These are phyloP conservation scores for Lytechinus variegatus DNA, from an alignment of 35 echinoderm and acorn worm genomes.

Conservation along the genomic window DNA sequence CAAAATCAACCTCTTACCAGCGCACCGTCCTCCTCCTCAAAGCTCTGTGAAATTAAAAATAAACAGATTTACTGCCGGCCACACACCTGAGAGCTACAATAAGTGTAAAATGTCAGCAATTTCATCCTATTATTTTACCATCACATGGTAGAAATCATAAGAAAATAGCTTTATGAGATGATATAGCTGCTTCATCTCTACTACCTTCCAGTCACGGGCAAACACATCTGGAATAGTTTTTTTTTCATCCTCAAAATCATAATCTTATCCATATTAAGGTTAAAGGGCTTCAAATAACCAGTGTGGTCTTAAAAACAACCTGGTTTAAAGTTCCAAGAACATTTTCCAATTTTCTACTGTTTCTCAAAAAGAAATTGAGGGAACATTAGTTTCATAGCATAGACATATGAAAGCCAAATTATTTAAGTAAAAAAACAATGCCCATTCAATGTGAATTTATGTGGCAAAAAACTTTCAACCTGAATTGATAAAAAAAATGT, in stretches of 20 bases:
- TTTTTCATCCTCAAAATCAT: neutral
- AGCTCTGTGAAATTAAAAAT: constrained; percentile 83
- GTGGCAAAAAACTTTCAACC: neutral
- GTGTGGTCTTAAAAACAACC: neutral
- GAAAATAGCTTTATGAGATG: constrained; percentile 33
- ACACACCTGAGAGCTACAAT: constrained; percentile 66
- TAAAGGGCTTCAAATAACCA: neutral
- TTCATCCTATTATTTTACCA: constrained; percentile 29
- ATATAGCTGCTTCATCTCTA: neutral
- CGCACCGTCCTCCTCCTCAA: constrained; percentile 24
- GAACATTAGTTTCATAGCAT: too few species aligned
- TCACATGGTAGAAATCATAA: neutral
- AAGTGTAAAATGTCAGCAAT: constrained; percentile 54
- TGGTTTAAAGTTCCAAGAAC: neutral
- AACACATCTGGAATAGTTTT: constrained; percentile 49
- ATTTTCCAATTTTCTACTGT: neutral
- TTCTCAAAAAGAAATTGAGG: neutral
- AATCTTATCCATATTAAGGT: neutral
- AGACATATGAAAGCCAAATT: neutral
- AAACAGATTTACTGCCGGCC: constrained; percentile 70
- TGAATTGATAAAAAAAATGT: neutral
- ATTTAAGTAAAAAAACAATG: neutral
- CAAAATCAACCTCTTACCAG: constrained; percentile 43
- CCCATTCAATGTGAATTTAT: neutral
- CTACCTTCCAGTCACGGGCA: neutral